Percentiles rank a stretch among this genome's conserved stretches.
These are phyloP conservation scores for Mus pahari DNA, from an alignment of 2,113 vertebrate species.

Conservation along the genomic window DNA sequence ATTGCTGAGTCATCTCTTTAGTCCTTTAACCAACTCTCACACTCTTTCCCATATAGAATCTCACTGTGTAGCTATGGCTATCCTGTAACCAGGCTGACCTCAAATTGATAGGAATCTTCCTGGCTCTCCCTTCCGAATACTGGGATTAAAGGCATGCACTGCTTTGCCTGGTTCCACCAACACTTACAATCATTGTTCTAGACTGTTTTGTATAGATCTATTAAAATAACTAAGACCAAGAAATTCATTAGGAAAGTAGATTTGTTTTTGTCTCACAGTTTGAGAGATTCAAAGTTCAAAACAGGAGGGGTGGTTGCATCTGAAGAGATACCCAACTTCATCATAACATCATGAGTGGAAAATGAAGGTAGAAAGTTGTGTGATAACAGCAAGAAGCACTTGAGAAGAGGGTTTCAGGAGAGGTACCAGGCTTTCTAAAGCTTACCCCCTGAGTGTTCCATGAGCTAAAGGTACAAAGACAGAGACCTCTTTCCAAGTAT, in stretches of 20 bases:
- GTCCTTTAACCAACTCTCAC: neutral
- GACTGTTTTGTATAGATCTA: neutral
- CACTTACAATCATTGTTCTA: neutral
- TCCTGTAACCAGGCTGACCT: neutral
- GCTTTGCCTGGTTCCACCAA: neutral
- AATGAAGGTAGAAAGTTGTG: neutral
- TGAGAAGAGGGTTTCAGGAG: neutral
- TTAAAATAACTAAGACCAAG: neutral
- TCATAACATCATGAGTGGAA: neutral
- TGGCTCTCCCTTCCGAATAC: neutral
- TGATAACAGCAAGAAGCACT: too few relatives aligned
- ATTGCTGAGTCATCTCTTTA: neutral
- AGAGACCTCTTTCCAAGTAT: neutral
- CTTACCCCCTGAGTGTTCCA: neutral
- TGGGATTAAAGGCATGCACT: neutral
- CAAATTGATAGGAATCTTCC: neutral
- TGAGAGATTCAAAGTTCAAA: neutral
- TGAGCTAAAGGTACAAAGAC: neutral
- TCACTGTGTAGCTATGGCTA: neutral
- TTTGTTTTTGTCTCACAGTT: neutral
- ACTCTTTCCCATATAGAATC: neutral
- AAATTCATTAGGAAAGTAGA: neutral
- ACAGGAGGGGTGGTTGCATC: neutral
- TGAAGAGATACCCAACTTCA: accelerated
- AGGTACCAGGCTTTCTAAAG: accelerated